Percentiles rank a stretch among this genome's conserved stretches.
These are phyloP conservation scores for Hypomecis atomaria DNA, from an alignment of 2,888 invertebrate genomes.

Conservation along the genomic window DNA sequence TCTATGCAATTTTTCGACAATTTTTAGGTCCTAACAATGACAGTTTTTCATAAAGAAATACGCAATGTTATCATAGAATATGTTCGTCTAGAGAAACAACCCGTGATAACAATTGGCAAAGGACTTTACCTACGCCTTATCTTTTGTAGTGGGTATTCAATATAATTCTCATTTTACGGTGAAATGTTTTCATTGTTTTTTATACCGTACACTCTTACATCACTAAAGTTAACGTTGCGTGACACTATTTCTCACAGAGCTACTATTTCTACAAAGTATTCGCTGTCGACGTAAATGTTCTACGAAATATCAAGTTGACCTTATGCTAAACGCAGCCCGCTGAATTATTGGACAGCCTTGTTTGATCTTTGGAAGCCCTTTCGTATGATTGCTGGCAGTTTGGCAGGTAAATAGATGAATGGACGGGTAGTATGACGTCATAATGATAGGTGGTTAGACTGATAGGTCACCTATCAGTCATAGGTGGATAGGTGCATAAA, in stretches of 20 bases:
- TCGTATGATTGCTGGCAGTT: conserved; percentile 73
- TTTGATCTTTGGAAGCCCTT: conserved; percentile 80
- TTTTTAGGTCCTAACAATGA: too few relatives aligned
- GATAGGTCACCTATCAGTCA: too few relatives aligned
- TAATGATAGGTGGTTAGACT: conserved; percentile 9
- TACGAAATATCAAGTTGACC: conserved; percentile 83
- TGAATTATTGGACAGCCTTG: conserved; percentile 70
- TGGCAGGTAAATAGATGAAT: conserved; percentile 49
- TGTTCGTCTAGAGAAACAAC: too few relatives aligned
- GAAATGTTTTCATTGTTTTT: background rate
- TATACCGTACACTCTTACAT: conserved; percentile 35
- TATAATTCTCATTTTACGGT: too few relatives aligned
- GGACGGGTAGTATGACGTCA: conserved; percentile 23
- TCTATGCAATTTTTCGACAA: too few relatives aligned
- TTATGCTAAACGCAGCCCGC: conserved; percentile 74
- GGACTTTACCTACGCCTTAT: too few relatives aligned
- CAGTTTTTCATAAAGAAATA: too few relatives aligned
- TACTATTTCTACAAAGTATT: conserved; percentile 49
- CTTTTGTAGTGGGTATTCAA: too few relatives aligned
- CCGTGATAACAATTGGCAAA: too few relatives aligned
- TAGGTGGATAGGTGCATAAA: background rate
- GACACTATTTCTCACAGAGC: conserved; percentile 59
- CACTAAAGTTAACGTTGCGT: conserved; percentile 65
- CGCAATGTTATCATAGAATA: too few relatives aligned
- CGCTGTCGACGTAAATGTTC: conserved; percentile 66